Conservation (phyloP, 1,140 invertebrate species). For the Dendrolimus kikuchii region DNA sequence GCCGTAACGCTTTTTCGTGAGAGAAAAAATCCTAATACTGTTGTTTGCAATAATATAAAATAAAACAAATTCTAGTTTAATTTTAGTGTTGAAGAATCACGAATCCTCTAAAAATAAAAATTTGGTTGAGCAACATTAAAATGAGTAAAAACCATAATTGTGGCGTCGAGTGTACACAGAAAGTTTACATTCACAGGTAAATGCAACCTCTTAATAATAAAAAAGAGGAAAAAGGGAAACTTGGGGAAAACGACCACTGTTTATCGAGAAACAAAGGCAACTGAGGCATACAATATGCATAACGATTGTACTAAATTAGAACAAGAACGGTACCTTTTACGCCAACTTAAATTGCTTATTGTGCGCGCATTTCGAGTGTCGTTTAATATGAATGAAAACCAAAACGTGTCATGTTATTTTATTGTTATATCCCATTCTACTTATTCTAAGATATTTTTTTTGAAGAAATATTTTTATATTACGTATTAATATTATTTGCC, state of each 20-base stretch:
- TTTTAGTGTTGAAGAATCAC: no score
- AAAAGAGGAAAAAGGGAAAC: constrained; percentile 53
- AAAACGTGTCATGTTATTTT: no score
- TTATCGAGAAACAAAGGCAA: constrained; percentile 59
- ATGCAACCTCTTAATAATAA: constrained; percentile 55
- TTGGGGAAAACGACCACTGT: constrained; percentile 43
- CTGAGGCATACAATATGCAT: constrained; percentile 54
- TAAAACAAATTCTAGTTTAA: no score
- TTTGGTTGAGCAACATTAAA: background rate
- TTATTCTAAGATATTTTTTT: no score
- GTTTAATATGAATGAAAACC: background rate
- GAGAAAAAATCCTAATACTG: no score
- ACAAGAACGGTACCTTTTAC: constrained; percentile 41
- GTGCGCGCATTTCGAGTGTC: constrained; percentile 33
- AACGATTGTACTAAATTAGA: constrained; percentile 61
- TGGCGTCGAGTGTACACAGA: constrained; percentile 24
- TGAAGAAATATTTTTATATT: no score
- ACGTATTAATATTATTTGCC: no score
- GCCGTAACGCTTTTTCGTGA: no score
- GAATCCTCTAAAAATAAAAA: background rate
- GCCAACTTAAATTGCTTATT: constrained; percentile 53
- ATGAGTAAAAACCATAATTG: constrained; percentile 11
- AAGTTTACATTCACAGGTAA: constrained; percentile 50
- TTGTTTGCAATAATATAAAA: no score
- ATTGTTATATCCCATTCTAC: no score